These are phyloP conservation scores for Aplidium turbinatum DNA, from an alignment of 23 tunicate genomes.

Conservation along the genomic window DNA sequence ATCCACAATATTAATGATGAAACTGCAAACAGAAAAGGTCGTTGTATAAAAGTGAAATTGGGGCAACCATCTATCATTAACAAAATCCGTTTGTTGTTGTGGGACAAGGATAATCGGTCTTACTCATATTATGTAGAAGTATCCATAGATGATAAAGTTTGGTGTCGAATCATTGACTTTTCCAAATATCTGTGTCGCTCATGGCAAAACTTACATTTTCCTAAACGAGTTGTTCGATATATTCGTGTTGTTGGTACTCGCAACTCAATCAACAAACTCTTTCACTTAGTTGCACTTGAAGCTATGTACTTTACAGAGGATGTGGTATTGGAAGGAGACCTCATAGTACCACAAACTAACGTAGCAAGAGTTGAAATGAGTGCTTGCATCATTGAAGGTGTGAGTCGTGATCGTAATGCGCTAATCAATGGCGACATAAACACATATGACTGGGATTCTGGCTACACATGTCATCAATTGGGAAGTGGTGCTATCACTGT, in stretches of 20 bases:
- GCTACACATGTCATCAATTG: slow-evolving; percentile 97
- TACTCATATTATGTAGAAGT: slow-evolving; percentile 83
- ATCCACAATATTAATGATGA: slow-evolving; percentile 85
- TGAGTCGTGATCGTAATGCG: slow-evolving; percentile 84
- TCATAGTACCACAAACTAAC: slow-evolving; percentile 59
- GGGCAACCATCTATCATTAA: slow-evolving; percentile 92
- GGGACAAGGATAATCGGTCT: slow-evolving; percentile 89
- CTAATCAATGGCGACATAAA: slow-evolving; percentile 76
- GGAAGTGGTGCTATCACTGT: slow-evolving; percentile 79
- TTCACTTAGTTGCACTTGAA: slow-evolving; percentile 87
- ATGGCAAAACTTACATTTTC: slow-evolving; percentile 86
- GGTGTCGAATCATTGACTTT: slow-evolving; percentile 77
- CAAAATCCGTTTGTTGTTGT: slow-evolving; percentile 70
- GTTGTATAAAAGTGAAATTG: slow-evolving; percentile 79
- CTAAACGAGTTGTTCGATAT: slow-evolving; percentile 84
- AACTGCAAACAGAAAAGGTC: slow-evolving; percentile 52
- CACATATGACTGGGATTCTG: slow-evolving; percentile 95
- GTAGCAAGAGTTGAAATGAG: slow-evolving; percentile 70
- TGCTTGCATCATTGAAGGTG: slow-evolving; percentile 98
- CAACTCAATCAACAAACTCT: slow-evolving; percentile 79
- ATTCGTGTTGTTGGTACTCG: slow-evolving; percentile 95
- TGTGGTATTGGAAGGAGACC: slow-evolving; percentile 40
- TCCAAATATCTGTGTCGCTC: slow-evolving; percentile 77
- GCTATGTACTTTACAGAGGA: slow-evolving; percentile 63
- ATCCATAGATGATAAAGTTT: slow-evolving; percentile 90